phyloP scores from a whole-genome alignment of 2,888 invertebrate species.

The Neria commutata region DNA sequence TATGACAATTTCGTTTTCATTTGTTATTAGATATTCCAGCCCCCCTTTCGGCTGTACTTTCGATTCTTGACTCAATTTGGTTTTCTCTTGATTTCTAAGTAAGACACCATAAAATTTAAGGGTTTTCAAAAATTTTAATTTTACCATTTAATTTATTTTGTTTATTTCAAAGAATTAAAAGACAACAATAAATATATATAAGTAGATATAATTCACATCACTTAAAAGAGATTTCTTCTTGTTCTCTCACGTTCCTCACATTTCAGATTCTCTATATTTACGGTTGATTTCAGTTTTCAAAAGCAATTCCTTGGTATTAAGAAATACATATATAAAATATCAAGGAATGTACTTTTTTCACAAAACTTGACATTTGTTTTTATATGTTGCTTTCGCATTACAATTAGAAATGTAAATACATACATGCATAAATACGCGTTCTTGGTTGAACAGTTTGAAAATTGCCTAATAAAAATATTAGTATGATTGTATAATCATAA shows the following conservation, averaged over 20 bases:
- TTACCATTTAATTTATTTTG: no score
- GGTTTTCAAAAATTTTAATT: neutral
- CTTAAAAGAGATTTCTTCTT: constrained; percentile 8
- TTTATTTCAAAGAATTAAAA: constrained; percentile 26
- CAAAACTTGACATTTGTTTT: neutral
- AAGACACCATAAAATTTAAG: no score
- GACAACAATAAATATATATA: constrained; percentile 41
- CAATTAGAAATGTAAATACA: constrained; percentile 21
- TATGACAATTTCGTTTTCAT: no score
- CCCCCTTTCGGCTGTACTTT: no score
- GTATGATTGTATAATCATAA: no score
- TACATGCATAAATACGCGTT: constrained; percentile 16
- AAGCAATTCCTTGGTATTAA: neutral
- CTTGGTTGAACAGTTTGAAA: constrained; percentile 11
- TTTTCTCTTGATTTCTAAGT: neutral
- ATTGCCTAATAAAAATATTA: constrained; percentile 14
- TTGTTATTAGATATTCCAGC: no score
- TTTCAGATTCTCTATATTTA: neutral
- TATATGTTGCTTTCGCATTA: neutral
- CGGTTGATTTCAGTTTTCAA: neutral
- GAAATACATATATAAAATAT: no score
- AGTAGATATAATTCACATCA: constrained; percentile 21
- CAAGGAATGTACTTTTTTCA: neutral
- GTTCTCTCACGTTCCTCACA: neutral
- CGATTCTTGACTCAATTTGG: no score